These are phyloP conservation scores for Lacanobia oleracea DNA, from an alignment of 2,888 invertebrate genomes.

Conservation along the genomic window DNA sequence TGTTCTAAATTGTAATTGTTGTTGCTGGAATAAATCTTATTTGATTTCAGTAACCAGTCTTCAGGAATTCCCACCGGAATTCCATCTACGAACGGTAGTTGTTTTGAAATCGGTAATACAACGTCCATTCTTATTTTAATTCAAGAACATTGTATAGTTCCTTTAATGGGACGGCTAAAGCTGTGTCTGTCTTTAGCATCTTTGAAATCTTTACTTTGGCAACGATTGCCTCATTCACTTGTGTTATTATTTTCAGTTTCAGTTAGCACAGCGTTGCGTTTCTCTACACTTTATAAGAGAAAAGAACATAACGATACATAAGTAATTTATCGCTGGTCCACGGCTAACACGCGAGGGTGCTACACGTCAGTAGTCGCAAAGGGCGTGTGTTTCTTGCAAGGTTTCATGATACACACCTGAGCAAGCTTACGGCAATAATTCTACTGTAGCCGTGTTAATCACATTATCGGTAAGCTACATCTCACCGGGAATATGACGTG, in stretches of 20 bases:
- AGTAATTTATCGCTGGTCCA: constrained; percentile 59
- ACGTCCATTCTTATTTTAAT: background rate
- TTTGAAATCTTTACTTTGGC: background rate
- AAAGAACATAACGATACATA: constrained; percentile 57
- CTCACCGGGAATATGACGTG: constrained; percentile 36
- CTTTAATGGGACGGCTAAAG: background rate
- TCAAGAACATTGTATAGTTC: background rate
- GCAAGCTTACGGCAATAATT: constrained; percentile 47
- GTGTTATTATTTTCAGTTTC: constrained; percentile 18
- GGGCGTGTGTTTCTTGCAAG: constrained; percentile 62
- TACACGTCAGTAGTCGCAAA: constrained; percentile 57
- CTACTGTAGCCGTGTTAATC: constrained; percentile 52
- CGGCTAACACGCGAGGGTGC: constrained; percentile 59
- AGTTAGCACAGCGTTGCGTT: constrained; percentile 28
- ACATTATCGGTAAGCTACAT: constrained; percentile 56
- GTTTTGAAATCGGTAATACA: background rate
- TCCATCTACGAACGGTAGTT: background rate
- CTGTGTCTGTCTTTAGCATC: background rate
- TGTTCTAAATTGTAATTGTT: no score
- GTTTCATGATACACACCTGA: constrained; percentile 59
- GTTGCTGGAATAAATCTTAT: constrained; percentile 8
- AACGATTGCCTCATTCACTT: background rate
- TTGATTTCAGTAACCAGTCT: constrained; percentile 25
- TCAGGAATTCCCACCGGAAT: background rate
- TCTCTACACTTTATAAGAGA: constrained; percentile 26